phyloP scores from a whole-genome alignment of 2,113 vertebrate species.

The Sprattus sprattus region DNA sequence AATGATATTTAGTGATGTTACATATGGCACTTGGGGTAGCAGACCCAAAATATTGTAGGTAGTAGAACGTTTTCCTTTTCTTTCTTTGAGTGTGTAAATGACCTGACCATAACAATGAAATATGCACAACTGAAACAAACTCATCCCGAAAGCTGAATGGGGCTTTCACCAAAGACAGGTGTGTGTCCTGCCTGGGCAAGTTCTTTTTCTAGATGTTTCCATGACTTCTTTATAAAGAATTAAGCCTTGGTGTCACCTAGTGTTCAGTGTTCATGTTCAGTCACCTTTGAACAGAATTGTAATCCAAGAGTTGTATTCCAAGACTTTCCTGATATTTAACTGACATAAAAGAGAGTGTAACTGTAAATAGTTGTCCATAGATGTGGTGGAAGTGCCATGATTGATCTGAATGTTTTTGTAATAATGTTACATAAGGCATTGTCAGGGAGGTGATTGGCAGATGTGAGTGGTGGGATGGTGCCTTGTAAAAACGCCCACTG shows the following conservation, averaged over 20 bases:
- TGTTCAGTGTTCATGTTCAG: neutral
- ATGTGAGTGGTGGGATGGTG: neutral
- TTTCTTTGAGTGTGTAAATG: neutral
- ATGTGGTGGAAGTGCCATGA: neutral
- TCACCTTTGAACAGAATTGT: neutral
- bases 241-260: neutral
- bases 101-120: neutral
- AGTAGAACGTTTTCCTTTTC: neutral
- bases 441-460: too few relatives aligned
- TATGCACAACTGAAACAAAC: neutral
- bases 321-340: neutral
- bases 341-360: neutral
- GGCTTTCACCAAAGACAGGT: neutral
- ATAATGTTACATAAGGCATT: slow-evolving; percentile 15
- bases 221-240: neutral
- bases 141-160: neutral
- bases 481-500: slow-evolving; percentile 40
- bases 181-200: neutral
- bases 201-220: neutral
- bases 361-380: slow-evolving; percentile 17
- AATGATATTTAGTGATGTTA: slow-evolving; percentile 51
- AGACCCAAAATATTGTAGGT: slow-evolving; percentile 33
- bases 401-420: slow-evolving; percentile 31
- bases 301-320: neutral
- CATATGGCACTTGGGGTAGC: slow-evolving; percentile 61